Conservation (phyloP, 2,888 invertebrate species). For the Drosophila infuscata region DNA sequence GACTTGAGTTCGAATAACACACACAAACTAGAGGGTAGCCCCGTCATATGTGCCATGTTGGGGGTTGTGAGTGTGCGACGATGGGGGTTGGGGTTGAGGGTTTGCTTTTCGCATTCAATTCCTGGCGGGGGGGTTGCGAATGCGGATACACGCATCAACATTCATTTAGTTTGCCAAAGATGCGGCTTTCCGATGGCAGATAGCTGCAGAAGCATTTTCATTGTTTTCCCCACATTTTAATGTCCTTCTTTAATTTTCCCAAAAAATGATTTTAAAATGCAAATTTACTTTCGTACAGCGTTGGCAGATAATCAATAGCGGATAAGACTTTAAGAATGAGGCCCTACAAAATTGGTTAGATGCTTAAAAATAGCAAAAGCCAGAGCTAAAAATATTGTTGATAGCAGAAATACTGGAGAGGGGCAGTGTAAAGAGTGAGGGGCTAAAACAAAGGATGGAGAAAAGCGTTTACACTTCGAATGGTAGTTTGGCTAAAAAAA, state of each 20-base stretch:
- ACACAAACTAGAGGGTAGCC: conserved; percentile 29
- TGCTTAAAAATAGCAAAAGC: not conserved
- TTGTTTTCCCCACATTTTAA: conserved; percentile 48
- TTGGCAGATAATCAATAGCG: conserved; percentile 30
- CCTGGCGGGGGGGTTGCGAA: conserved; percentile 37
- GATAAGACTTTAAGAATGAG: not conserved
- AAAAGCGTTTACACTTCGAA: not conserved
- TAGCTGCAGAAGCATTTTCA: conserved; percentile 33
- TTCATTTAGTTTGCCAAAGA: conserved; percentile 56
- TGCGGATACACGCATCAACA: conserved; percentile 60
- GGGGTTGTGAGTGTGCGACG: conserved; percentile 9
- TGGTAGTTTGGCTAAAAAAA: not conserved
- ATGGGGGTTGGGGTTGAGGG: not conserved
- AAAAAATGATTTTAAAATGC: conserved; percentile 49
- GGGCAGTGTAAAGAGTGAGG: too few species aligned
- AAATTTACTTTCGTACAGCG: conserved; percentile 32
- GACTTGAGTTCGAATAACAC: conserved; percentile 74
- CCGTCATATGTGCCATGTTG: conserved; percentile 12
- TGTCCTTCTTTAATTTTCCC: conserved; percentile 47
- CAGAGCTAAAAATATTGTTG: not conserved
- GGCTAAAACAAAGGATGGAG: not conserved
- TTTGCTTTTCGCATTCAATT: conserved; percentile 19
- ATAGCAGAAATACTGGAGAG: not conserved
- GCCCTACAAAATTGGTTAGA: not conserved
- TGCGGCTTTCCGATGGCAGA: conserved; percentile 47